These are phyloP conservation scores for Planococcus citri DNA, from an alignment of 1,140 invertebrate genomes.

Conservation along the genomic window DNA sequence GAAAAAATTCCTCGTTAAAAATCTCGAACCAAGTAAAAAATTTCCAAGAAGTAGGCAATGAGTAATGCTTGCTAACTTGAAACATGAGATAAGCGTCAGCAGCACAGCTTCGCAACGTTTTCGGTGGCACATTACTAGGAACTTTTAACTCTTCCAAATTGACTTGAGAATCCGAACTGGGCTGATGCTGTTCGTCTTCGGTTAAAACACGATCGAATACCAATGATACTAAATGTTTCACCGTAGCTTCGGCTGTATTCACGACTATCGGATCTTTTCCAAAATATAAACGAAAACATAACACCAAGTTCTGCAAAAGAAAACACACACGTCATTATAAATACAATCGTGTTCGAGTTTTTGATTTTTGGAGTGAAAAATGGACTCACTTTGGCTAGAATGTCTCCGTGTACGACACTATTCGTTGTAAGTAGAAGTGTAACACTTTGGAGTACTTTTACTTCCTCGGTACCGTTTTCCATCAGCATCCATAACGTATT, in stretches of 20 bases:
- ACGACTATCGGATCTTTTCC: constrained; percentile 86
- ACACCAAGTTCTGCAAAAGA: constrained; percentile 75
- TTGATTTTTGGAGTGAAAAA: not conserved
- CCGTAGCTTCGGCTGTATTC: constrained; percentile 93
- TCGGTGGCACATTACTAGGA: constrained; percentile 59
- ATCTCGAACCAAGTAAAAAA: not conserved
- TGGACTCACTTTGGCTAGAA: constrained; percentile 64
- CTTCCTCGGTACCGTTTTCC: constrained; percentile 83
- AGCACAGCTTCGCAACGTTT: constrained; percentile 73
- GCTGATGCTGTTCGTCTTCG: constrained; percentile 45
- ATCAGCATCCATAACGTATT: constrained; percentile 87
- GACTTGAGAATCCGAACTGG: constrained; percentile 36
- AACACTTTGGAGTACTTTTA: constrained; percentile 92
- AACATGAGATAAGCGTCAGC: constrained; percentile 91
- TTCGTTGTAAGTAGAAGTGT: constrained; percentile 89
- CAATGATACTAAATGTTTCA: constrained; percentile 86
- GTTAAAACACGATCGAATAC: constrained; percentile 88
- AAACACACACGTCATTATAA: not conserved
- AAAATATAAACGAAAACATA: constrained; percentile 91
- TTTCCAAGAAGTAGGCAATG: not conserved
- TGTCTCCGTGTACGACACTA: constrained; percentile 82
- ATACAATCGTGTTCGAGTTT: not conserved
- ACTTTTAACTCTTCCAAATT: constrained; percentile 68
- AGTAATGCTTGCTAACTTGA: constrained; percentile 58
- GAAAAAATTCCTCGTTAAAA: constrained; percentile 23